A percentile compares a stretch with the other conserved stretches of the same genome.
Evolutionary conservation across 2,888 invertebrate species (phyloP).

Genomic region (Clunio marinus): DNA sequence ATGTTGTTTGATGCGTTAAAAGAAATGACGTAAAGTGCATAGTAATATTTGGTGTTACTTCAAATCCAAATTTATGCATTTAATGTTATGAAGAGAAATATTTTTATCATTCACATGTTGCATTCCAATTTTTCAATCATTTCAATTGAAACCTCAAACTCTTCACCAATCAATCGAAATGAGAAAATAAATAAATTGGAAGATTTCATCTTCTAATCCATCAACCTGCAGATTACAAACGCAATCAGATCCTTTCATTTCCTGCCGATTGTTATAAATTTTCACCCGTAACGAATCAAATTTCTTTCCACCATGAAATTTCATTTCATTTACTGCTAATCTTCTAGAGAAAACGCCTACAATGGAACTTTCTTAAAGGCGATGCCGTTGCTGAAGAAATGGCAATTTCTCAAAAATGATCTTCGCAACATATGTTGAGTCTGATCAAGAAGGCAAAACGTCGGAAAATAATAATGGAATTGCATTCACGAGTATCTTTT

Average conservation of each 20-base stretch:
- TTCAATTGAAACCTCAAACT: neutral
- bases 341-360: neutral
- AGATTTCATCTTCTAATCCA: neutral
- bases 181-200: neutral
- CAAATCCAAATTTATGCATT: no score
- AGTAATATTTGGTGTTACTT: no score
- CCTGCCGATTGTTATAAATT: conserved; percentile 19
- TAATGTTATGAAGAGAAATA: no score
- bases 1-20: no score
- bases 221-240: neutral
- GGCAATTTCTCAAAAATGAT: no score
- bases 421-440: conserved; percentile 30
- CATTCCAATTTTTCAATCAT: no score
- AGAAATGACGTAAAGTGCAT: no score
- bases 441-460: neutral
- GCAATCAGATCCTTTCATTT: neutral
- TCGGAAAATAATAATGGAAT: neutral
- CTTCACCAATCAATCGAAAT: neutral
- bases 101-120: no score
- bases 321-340: conserved; percentile 7
- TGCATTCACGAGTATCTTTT: conserved; percentile 24
- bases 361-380: conserved; percentile 1
- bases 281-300: conserved; percentile 27
- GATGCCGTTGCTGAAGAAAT: conserved; percentile 10
- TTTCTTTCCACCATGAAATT: no score